A percentile compares a stretch with the other conserved stretches of the same genome.
These are phyloP conservation scores for Ceratosolen solmsi DNA, from an alignment of 1,140 invertebrate species.

Conservation along the genomic window DNA sequence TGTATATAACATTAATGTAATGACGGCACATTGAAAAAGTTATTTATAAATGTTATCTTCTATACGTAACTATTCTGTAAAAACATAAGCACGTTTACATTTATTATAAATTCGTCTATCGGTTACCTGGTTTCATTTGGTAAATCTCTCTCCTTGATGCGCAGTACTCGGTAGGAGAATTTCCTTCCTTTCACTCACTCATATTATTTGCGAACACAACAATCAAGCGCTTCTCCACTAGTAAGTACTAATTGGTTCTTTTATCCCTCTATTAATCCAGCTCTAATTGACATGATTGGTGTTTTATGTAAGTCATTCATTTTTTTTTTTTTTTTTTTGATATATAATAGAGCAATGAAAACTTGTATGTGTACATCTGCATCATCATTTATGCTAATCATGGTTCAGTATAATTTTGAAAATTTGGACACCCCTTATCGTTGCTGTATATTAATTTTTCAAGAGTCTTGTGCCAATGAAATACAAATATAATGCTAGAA, in stretches of 20 bases:
- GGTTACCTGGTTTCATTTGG: not conserved
- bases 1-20: too few relatives aligned
- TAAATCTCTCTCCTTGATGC: not conserved
- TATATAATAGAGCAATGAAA: not conserved
- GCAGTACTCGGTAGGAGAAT: not conserved
- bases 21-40: too few relatives aligned
- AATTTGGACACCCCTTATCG: too few relatives aligned
- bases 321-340: too few relatives aligned
- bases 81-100: not conserved
- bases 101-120: not conserved
- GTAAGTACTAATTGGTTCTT: not conserved
- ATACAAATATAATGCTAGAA: too few relatives aligned
- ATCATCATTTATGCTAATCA: too few relatives aligned
- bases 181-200: not conserved
- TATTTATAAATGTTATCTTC: not conserved
- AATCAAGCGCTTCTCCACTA: conserved; percentile 5
- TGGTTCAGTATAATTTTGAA: too few relatives aligned
- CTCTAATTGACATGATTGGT: not conserved
- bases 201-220: not conserved
- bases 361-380: too few relatives aligned
- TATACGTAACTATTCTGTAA: not conserved
- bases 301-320: not conserved
- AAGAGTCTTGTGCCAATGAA: too few relatives aligned
- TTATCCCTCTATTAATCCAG: not conserved
- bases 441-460: too few relatives aligned